A percentile compares a stretch with the other conserved stretches of the same genome.
These are phyloP conservation scores for Brachionus angularis DNA, from an alignment of 1,140 invertebrate genomes.

Conservation along the genomic window DNA sequence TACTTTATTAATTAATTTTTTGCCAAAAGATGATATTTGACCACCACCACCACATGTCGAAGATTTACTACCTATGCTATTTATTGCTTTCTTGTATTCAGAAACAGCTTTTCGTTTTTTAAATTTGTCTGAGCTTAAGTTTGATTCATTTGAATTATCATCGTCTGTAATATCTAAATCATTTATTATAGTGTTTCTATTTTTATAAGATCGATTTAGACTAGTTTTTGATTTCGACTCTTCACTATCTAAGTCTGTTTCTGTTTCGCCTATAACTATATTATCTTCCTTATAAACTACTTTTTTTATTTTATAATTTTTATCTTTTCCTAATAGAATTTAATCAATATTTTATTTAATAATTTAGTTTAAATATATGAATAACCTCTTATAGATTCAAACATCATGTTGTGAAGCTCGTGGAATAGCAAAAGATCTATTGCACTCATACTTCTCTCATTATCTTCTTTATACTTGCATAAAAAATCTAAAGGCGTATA, in stretches of 20 bases:
- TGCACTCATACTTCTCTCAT: neutral
- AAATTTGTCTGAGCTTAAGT: neutral
- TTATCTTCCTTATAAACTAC: constrained; percentile 10
- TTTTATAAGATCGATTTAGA: neutral
- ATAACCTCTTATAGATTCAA: constrained; percentile 3
- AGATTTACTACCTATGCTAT: constrained; percentile 13
- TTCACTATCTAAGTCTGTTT: constrained; percentile 3
- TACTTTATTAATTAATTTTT: neutral
- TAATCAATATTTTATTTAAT: neutral
- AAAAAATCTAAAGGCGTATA: constrained; percentile 43
- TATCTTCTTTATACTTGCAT: constrained; percentile 38
- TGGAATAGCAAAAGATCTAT: neutral
- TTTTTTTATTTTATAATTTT: constrained; percentile 37
- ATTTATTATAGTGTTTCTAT: neutral
- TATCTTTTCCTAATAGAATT: constrained; percentile 5
- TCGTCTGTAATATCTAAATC: constrained; percentile 17
- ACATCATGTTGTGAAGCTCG: constrained; percentile 11
- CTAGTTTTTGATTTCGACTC: neutral
- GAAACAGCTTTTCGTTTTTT: constrained; percentile 8
- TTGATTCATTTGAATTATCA: neutral
- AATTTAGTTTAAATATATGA: neutral
- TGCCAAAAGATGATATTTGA: neutral
- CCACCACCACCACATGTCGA: neutral
- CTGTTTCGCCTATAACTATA: constrained; percentile 6
- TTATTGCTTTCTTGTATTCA: constrained; percentile 32